Evolutionary conservation across 1,140 invertebrate genomes (phyloP), one percentile per base, ranked within the genome.

Genomic region (Schlechtendalia chinensis): DNA sequence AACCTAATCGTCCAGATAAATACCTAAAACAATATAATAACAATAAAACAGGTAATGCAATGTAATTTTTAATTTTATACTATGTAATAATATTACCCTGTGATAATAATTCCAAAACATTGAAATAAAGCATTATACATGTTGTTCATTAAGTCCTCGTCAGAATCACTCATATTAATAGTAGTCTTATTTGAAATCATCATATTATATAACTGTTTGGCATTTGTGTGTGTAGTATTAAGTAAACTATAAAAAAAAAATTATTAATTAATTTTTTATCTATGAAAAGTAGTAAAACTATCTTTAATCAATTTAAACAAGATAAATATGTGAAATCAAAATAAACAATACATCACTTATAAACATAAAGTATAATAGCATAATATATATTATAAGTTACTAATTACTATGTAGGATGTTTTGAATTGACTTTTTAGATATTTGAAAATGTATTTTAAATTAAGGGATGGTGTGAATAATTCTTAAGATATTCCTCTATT

Each of bases 31-130:
- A 85, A 89, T 84, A 82, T 81, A 83, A 71, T 56, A 80, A 80
- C 3, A 67, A 11, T 80, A 24, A 80, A 50, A 50, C 39, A 50
- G 14, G 71, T 19, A n/a, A 53, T 32, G 22, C 71, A 56, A 58
- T 27, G 24, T 29, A 56, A 50, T 22, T 32, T n/a, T 50, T 27
- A 67, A 53, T 82, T 16, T 19, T 77, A 77, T 71, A 69, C 75
- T 39, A 39, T 39, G 8, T 50, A 50, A 50, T 50, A 50, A 50
- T 84, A 89, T 90, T 88, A 95, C 93, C 94, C 94, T 84, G 92
- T 93, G 81, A 96, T 86, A 83, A 97, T 97, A 74, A 97, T 93
- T 59, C 90, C 92, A 88, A 97, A 97, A 86, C 95, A 97, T 88
- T 97, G 92, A 79, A 95, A 89, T 53, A 98, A 86, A 17, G 95